These are phyloP conservation scores for Prionailurus bengalensis DNA, from an alignment of 2,113 vertebrate genomes.

Conservation along the genomic window DNA sequence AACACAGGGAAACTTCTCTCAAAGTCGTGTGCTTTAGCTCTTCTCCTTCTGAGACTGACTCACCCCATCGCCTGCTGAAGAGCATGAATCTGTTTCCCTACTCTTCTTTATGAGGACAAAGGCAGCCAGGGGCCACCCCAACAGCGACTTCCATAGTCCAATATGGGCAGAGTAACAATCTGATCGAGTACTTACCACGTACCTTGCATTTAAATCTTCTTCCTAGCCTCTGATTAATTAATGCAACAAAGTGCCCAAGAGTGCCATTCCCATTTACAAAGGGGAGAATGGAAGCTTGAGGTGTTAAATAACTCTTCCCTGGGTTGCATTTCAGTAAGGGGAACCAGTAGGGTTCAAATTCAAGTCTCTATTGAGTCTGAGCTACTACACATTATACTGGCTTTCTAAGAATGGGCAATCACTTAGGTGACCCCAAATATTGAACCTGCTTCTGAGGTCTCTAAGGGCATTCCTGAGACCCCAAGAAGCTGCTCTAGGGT, in stretches of 20 bases:
- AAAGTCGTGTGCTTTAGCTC: neutral
- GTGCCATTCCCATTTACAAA: neutral
- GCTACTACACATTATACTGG: neutral
- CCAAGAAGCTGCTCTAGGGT: neutral
- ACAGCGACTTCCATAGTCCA: neutral
- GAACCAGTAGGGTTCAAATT: neutral
- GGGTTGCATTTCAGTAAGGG: neutral
- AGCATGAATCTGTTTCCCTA: no score
- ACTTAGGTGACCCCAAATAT: neutral
- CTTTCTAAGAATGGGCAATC: no score
- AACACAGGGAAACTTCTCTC: no score
- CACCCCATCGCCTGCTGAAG: neutral
- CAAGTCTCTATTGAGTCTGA: neutral
- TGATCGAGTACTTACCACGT: rapidly evolving
- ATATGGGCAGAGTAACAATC: neutral
- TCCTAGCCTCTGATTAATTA: neutral
- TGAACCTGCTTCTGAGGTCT: neutral
- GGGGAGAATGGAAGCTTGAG: neutral
- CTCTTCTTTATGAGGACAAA: neutral
- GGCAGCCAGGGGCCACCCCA: neutral
- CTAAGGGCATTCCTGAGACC: neutral
- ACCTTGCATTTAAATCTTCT: neutral
- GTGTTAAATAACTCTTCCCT: neutral
- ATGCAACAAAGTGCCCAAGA: rapidly evolving
- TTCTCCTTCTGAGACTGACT: neutral